Percentiles rank a stretch among this genome's conserved stretches.
Conservation (phyloP, 2,113 vertebrate species). For the Cochlearius cochlearius region DNA sequence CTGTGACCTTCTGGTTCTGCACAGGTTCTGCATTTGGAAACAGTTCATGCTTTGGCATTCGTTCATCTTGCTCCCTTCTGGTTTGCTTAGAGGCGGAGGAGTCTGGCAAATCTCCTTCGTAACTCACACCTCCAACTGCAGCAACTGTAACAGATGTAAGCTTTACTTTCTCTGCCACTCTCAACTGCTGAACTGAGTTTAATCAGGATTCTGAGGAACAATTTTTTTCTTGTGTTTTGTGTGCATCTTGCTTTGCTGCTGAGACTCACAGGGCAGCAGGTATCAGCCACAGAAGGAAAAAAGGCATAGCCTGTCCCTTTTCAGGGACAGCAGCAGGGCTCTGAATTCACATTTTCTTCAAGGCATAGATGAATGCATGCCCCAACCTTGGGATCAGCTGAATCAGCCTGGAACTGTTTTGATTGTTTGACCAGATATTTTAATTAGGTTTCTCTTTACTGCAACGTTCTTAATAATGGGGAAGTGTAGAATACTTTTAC, state of each 20-base stretch:
- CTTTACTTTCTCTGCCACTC: constrained; percentile 13
- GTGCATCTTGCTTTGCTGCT: not conserved
- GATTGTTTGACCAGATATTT: not conserved
- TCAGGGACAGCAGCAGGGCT: not conserved
- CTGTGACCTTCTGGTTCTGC: constrained; percentile 60
- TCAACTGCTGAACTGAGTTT: not conserved
- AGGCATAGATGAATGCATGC: not conserved
- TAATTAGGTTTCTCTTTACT: not conserved
- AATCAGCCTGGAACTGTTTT: not conserved
- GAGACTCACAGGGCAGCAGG: not conserved
- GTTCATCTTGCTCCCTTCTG: constrained; percentile 41
- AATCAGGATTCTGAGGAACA: not conserved
- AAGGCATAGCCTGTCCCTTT: not conserved
- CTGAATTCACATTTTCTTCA: not conserved
- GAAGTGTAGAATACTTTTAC: not conserved
- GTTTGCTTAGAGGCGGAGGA: not conserved
- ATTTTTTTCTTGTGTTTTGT: not conserved
- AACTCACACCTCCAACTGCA: constrained; percentile 37
- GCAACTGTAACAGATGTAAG: constrained; percentile 44
- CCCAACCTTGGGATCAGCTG: not conserved
- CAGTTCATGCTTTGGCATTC: constrained; percentile 24
- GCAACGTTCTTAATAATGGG: not conserved
- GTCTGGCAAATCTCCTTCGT: constrained; percentile 34
- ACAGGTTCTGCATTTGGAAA: constrained; percentile 53
- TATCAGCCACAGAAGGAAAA: not conserved